phyloP scores from a whole-genome alignment of 2,797 vertebrate species.

The Helarctos malayanus region DNA sequence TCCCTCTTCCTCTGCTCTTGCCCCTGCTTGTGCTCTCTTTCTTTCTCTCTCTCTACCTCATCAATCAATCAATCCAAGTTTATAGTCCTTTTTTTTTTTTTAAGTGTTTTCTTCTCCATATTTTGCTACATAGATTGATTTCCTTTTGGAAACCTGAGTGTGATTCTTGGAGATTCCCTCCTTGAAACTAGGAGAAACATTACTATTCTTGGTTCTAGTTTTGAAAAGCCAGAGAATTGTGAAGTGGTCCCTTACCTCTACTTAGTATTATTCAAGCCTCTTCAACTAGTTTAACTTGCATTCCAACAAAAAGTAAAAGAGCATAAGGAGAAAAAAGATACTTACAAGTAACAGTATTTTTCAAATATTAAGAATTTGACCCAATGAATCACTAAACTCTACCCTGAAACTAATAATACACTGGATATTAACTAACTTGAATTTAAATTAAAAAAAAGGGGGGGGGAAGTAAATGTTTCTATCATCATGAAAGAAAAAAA shows the following conservation, averaged over 20 bases:
- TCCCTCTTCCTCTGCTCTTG: neutral
- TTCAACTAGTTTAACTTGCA: neutral
- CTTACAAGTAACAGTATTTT: neutral
- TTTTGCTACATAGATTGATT: neutral
- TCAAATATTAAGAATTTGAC: neutral
- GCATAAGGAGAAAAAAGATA: neutral
- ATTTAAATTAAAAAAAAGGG: neutral
- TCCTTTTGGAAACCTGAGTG: neutral
- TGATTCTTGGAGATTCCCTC: neutral
- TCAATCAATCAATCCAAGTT: neutral
- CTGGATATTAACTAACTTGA: neutral
- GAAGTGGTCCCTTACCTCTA: neutral
- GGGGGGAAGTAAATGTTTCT: neutral
- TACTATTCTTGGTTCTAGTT: slow-evolving; percentile 3
- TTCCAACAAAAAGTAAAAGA: neutral
- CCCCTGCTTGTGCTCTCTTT: neutral
- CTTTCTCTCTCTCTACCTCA: neutral
- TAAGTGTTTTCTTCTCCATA: neutral
- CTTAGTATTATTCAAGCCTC: neutral
- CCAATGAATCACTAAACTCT: neutral
- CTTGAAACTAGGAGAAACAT: slow-evolving; percentile 11
- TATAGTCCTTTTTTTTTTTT: neutral
- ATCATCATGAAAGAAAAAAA: neutral
- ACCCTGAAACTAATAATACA: neutral
- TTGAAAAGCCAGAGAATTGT: neutral